Evolutionary conservation across 35 echinoderm and acorn worm genomes (phyloP), one percentile per base, ranked within the genome.

Genomic region (Holothuria glaberrima): DNA sequence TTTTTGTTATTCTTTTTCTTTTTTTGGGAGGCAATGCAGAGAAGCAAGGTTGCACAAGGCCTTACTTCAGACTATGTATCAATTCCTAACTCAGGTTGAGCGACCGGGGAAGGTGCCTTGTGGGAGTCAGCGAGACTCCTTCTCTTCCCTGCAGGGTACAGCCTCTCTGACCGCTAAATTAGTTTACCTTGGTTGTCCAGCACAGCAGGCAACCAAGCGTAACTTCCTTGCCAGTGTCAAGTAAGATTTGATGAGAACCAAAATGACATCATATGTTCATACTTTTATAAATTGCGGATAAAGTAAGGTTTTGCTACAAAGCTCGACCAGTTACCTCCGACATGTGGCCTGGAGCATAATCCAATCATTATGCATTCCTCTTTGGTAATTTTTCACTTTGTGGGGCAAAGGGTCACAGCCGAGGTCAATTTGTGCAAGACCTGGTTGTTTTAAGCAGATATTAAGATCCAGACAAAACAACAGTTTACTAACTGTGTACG

Each of bases 151-250:
- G 54, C 65, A 38, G 61, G 66, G 65, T 30, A 67, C 63, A 30
- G 59, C 25, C 30, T 71, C 46, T 71, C 85, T 87, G 16, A 87
- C 65, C 61, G 85, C 85, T 87, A 87, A 87, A 87, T 87, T 87
- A 87, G 85, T 87, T 87, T 87, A 71, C 65, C 85, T 87, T 46
- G 85, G 85, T 87, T 87, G 61, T 67, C 31, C 44, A 12, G 36
- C 60, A 60, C 85, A 70, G 66, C 65, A 71, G 85, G 85, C 17
- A 41, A 52, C 41, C 62, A 67, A 33, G 85, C 65, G 18, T 62
- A 65, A 87, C 66, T 87, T 87, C 85, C 85, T 71, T 71, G 24
- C 85, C 60, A 20, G 50, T 87, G 85, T 87, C 85, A 87, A 50
- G 25, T 52, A 36, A 52, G 27, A 69, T 87, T 87, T 87, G 85